Conservation (phyloP, 1,140 invertebrate species). For the Euborellia annulipes region DNA sequence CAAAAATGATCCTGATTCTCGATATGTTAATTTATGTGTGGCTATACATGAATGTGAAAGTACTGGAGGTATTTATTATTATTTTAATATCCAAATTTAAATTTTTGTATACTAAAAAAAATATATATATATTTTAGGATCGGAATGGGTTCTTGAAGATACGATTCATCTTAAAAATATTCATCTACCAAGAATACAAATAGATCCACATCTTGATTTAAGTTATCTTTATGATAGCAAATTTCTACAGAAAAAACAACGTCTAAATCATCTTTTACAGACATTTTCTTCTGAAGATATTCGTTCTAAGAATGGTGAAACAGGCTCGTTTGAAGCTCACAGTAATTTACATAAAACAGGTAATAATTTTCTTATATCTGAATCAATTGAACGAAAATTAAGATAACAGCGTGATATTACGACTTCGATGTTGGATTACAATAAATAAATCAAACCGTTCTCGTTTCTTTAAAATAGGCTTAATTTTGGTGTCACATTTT, state of each 20-base stretch:
- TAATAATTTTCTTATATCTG: background rate
- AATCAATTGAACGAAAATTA: too few species aligned
- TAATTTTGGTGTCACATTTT: too few species aligned
- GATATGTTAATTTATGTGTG: conserved; percentile 85
- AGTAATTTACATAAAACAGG: conserved; percentile 7
- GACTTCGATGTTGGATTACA: too few species aligned
- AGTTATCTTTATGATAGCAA: conserved; percentile 67
- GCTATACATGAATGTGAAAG: conserved; percentile 99
- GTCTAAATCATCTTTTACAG: conserved; percentile 52
- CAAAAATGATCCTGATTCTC: conserved; percentile 57
- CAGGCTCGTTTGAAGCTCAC: conserved; percentile 10
- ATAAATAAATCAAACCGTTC: too few species aligned
- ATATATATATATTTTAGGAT: too few species aligned
- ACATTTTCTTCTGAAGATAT: conserved; percentile 42
- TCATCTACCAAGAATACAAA: conserved; percentile 60
- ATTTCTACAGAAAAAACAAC: conserved; percentile 61
- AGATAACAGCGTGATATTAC: too few species aligned
- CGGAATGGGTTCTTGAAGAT: conserved; percentile 99
- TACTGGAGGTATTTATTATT: conserved; percentile 58
- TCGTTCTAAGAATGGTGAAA: conserved; percentile 35
- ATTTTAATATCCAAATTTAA: too few species aligned
- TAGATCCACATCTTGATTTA: conserved; percentile 65
- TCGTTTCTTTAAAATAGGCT: too few species aligned
- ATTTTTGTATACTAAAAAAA: too few species aligned
- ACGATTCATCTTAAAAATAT: conserved; percentile 83